Evolutionary conservation across 2,888 invertebrate species (phyloP).

Genomic region (Notodonta dromedarius): DNA sequence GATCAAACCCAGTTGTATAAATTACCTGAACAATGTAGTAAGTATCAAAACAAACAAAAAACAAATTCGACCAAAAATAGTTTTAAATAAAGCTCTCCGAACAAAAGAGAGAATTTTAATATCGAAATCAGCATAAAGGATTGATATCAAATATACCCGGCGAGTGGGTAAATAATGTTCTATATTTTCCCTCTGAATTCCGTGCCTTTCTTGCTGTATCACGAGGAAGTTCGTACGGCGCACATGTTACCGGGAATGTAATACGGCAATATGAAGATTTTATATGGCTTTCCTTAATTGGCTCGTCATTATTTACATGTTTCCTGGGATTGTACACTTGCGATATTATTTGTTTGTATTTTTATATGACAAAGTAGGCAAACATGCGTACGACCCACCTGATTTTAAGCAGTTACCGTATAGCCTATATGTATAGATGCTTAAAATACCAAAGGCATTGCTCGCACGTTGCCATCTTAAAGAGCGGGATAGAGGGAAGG

Average conservation of each 20-base stretch:
- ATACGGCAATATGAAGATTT: neutral
- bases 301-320: too few relatives aligned
- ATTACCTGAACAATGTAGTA: neutral
- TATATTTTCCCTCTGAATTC: constrained; percentile 4
- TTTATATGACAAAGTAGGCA: too few relatives aligned
- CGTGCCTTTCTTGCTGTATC: constrained; percentile 26
- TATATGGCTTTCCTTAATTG: neutral
- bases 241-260: constrained; percentile 2
- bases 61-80: constrained; percentile 17
- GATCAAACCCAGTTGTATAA: neutral
- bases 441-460: too few relatives aligned
- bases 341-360: too few relatives aligned
- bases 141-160: constrained; percentile 40
- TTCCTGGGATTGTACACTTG: too few relatives aligned
- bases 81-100: constrained; percentile 15
- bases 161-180: constrained; percentile 28
- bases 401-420: too few relatives aligned
- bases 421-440: too few relatives aligned
- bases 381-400: too few relatives aligned
- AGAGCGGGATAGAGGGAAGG: too few relatives aligned
- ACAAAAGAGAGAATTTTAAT: constrained; percentile 38
- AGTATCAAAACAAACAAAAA: constrained; percentile 12
- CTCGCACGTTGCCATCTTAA: too few relatives aligned
- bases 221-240: constrained; percentile 25
- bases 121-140: constrained; percentile 43